Evolutionary conservation across 2,797 vertebrate species (phyloP).

Genomic region (Sylvilagus floridanus): DNA sequence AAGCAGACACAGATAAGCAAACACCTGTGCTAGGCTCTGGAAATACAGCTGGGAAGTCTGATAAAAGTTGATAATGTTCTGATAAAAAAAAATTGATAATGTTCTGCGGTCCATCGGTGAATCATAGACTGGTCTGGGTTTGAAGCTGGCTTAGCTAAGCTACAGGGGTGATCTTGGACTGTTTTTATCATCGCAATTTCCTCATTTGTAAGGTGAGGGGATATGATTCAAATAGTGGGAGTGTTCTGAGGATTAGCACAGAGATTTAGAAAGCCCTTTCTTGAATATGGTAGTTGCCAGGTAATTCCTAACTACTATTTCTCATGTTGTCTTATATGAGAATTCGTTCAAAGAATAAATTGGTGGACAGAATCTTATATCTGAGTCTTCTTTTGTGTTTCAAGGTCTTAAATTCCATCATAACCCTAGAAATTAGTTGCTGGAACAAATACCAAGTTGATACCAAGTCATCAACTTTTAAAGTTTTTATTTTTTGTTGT

Average conservation of each 20-base stretch:
- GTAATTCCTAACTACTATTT: background rate
- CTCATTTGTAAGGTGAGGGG: background rate
- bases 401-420: conserved; percentile 40
- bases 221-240: background rate
- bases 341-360: background rate
- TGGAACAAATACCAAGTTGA: conserved; percentile 33
- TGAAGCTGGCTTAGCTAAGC: background rate
- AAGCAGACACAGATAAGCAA: background rate
- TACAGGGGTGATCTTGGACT: background rate
- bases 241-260: background rate
- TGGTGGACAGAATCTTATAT: background rate
- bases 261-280: background rate
- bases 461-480: background rate
- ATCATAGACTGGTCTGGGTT: background rate
- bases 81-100: background rate
- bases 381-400: conserved; percentile 28
- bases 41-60: conserved; percentile 1
- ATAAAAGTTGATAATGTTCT: background rate
- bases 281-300: background rate
- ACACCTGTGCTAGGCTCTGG: background rate
- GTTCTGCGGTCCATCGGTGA: background rate
- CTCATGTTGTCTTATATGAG: background rate
- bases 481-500: too few relatives aligned
- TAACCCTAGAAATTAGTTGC: background rate
- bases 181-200: background rate